Conservation (phyloP, 2,113 vertebrate species). For the Pyrgilauda ruficollis region DNA sequence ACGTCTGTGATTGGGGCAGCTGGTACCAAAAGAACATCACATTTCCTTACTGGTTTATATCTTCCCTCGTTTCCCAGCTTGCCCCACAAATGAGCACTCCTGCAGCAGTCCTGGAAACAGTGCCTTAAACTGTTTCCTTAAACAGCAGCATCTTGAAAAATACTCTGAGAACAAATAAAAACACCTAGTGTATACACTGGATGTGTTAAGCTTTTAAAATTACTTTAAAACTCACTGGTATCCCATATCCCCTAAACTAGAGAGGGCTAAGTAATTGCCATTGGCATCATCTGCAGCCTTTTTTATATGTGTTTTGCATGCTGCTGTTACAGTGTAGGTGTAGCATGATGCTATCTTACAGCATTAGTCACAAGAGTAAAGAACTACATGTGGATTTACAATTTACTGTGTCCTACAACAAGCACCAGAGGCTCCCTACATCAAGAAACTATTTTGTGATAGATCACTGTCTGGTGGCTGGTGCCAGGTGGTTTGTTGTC, state of each 20-base stretch:
- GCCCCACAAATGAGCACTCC: neutral
- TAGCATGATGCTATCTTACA: neutral
- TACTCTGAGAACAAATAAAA: neutral
- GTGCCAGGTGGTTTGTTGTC: neutral
- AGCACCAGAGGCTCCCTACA: neutral
- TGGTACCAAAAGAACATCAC: neutral
- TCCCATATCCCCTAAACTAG: neutral
- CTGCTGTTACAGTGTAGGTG: neutral
- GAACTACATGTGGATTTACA: neutral
- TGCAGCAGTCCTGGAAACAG: neutral
- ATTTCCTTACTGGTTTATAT: neutral
- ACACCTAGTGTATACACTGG: neutral
- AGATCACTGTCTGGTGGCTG: neutral
- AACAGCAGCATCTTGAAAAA: neutral
- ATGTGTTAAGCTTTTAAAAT: neutral
- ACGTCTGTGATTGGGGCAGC: constrained; percentile 25
- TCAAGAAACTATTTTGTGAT: neutral
- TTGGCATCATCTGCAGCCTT: neutral
- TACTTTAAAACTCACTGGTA: neutral
- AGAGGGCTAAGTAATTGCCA: neutral
- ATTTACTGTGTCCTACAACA: neutral
- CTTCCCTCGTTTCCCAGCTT: neutral
- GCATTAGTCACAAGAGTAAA: neutral
- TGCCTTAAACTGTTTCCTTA: neutral
- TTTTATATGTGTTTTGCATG: neutral